Conservation (phyloP, 2,888 invertebrate genomes). For the Apamea crenata region DNA sequence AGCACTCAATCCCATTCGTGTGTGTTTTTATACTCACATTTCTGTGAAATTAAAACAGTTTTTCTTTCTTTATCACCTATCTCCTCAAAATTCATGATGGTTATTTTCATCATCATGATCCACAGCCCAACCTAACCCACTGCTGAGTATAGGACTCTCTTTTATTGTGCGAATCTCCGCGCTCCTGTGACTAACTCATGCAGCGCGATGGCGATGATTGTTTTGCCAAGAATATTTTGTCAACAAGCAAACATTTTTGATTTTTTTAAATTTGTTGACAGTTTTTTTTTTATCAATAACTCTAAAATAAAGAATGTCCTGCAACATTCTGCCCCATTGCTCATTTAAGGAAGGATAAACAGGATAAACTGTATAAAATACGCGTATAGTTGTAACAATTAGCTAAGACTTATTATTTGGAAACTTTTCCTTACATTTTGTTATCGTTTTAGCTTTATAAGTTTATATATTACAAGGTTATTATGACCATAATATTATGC, state of each 20-base stretch:
- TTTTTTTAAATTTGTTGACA: neutral
- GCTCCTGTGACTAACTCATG: no score
- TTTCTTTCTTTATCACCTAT: neutral
- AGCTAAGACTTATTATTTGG: constrained; percentile 15
- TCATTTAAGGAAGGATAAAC: constrained; percentile 46
- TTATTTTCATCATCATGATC: no score
- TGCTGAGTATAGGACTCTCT: no score
- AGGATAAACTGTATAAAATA: constrained; percentile 40
- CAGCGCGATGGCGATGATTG: neutral
- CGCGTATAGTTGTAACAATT: neutral
- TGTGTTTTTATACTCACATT: neutral
- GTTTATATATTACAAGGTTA: neutral
- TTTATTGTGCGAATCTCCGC: no score
- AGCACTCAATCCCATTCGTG: neutral
- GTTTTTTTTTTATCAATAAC: neutral
- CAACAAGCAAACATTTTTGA: neutral
- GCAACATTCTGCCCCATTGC: constrained; percentile 1
- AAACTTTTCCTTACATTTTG: constrained; percentile 35
- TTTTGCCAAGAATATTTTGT: neutral
- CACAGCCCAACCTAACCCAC: no score
- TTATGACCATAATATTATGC: no score
- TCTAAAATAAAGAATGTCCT: neutral
- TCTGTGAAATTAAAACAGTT: neutral
- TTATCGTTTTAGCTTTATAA: neutral
- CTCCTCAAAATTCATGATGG: no score